Base-by-base conservation (phyloP, 1,140 invertebrate genomes). In the Penaeus chinensis region DNA sequence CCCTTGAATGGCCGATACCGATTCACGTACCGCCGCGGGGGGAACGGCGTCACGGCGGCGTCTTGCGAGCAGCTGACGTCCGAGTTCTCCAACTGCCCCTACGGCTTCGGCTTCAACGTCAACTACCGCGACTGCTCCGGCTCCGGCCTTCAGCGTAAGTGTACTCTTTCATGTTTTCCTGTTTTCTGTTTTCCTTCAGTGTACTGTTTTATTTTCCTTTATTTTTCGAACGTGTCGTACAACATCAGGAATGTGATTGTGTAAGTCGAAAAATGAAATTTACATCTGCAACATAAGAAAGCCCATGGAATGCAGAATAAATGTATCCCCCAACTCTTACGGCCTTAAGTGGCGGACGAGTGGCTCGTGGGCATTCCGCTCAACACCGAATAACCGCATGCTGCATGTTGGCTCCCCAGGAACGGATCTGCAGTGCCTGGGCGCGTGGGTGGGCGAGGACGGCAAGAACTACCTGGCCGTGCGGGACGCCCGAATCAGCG, bases 1-100 rank as follows among this genome's bases (percentile, higher is more conserved):
- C 95, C 95, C 18, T 93, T 95, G 82, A 94, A 94, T 77, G 95
- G 95, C 22, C 94, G 93, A 84, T 95, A 94, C 91, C 93, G 93
- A 79, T 94, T 95, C 89, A 94, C 93, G 27, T 95, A 95, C 90
- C 93, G 92, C 62, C 91, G 93, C 7, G 71, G 61, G 4, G 42
- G 61, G 1, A 93, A 94, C 82, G 93, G 94, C 87, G 93, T 92
- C 11, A 91, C 93, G 8, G 92, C 93, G 5, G 92, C 92, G 60
- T 92, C 92, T 60, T 95, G 94, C 90, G 92, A 90, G 27, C 92
- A 92, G 1, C 93, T 93, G 62, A 93, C 93, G 3, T 95, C 95
- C 0, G 93, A 93, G 85, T 90, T 95, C 5, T 93, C 93, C 90
- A 95, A 95, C 85, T 95, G 95, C 90, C 94, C 94, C 20, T 93